A percentile compares a stretch with the other conserved stretches of the same genome.
phyloP scores from a whole-genome alignment of 2,888 invertebrate species.

The Quadriops clusia region DNA sequence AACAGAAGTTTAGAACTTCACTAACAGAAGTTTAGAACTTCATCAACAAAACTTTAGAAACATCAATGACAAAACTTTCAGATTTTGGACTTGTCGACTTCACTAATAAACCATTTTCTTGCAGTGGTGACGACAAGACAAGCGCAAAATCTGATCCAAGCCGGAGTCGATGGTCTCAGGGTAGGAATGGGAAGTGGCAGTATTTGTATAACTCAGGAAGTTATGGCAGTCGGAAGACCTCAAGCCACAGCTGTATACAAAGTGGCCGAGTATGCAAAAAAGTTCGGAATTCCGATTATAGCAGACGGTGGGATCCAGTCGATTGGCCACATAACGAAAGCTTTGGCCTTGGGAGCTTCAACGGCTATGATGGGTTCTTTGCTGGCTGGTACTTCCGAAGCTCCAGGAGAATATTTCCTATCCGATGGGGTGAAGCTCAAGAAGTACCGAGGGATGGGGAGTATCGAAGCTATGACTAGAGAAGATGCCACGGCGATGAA shows the following conservation, averaged over 20 bases:
- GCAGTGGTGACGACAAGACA: conserved; percentile 88
- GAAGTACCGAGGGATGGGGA: conserved; percentile 98
- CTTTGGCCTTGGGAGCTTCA: conserved; percentile 63
- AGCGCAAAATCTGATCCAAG: conserved; percentile 93
- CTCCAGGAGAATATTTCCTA: conserved; percentile 98
- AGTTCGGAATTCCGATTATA: conserved; percentile 89
- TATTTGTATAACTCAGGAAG: conserved; percentile 98
- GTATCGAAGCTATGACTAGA: conserved; percentile 95
- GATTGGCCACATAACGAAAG: conserved; percentile 94
- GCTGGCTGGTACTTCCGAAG: conserved; percentile 94
- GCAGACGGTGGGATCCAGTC: conserved; percentile 98
- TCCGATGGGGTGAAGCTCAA: conserved; percentile 95
- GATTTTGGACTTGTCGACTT: no score
- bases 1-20: no score
- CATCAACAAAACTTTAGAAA: no score
- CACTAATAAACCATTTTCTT: no score
- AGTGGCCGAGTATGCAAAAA: conserved; percentile 81
- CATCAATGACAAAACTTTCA: no score
- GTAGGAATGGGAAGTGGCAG: conserved; percentile 99
- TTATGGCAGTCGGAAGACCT: conserved; percentile 97
- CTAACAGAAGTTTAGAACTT: no score
- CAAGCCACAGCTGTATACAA: conserved; percentile 97
- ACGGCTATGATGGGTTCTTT: conserved; percentile 98
- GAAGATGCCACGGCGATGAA: conserved; percentile 82
- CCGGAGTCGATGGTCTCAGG: conserved; percentile 91